Conservation (phyloP, 1,140 invertebrate genomes). For the Dolichoris vasculosae region DNA sequence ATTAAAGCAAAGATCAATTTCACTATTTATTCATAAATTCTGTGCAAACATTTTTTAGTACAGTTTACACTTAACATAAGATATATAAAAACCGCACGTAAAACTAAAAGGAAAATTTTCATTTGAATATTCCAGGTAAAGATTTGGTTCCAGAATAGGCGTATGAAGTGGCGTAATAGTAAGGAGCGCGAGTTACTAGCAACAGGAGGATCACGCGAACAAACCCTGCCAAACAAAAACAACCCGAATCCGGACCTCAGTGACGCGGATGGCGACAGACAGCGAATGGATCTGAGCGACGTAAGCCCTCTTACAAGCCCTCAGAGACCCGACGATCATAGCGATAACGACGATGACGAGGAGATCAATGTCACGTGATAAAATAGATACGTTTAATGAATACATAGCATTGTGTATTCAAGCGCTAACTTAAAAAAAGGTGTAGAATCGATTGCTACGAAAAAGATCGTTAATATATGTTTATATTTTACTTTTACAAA, state of each 20-base stretch:
- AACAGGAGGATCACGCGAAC: slow-evolving; percentile 92
- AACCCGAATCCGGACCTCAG: slow-evolving; percentile 97
- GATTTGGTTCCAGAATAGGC: slow-evolving; percentile 96
- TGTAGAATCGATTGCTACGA: not conserved
- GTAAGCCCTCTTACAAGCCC: slow-evolving; percentile 73
- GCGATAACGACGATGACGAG: slow-evolving; percentile 84
- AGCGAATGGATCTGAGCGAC: slow-evolving; percentile 77
- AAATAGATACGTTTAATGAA: slow-evolving; percentile 34
- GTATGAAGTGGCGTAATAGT: slow-evolving; percentile 98
- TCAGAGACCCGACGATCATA: slow-evolving; percentile 76
- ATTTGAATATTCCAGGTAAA: slow-evolving; percentile 83
- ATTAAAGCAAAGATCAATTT: no score
- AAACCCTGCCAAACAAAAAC: slow-evolving; percentile 96
- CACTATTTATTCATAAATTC: no score
- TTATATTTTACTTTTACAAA: no score
- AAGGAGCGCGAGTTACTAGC: slow-evolving; percentile 96
- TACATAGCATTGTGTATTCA: not conserved
- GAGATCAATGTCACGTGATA: slow-evolving; percentile 89
- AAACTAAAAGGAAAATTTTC: not conserved
- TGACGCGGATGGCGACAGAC: slow-evolving; percentile 88
- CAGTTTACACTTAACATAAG: no score
- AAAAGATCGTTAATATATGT: no score
- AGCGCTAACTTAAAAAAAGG: not conserved
- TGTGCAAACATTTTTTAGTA: no score
- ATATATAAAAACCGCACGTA: not conserved